Conservation (phyloP, 2,797 vertebrate species). For the Anguilla megastoma region DNA sequence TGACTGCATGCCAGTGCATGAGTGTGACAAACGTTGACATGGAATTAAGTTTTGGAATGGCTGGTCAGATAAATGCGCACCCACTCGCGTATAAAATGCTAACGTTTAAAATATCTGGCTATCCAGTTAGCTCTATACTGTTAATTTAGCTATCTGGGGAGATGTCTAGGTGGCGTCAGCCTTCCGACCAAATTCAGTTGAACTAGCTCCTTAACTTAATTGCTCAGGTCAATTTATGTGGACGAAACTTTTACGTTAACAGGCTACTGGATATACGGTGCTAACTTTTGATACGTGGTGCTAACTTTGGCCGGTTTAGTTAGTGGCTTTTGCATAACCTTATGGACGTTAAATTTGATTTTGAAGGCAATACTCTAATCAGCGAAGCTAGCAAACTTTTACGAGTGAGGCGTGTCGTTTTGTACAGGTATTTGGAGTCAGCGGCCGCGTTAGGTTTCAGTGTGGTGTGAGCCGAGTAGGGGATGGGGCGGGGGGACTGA, state of each 20-base stretch:
- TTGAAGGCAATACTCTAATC: background rate
- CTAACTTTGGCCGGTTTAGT: background rate
- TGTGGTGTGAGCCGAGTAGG: slow-evolving; percentile 47
- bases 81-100: background rate
- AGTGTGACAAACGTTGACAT: background rate
- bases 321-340: slow-evolving; percentile 48
- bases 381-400: background rate
- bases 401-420: slow-evolving; percentile 63
- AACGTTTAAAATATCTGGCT: background rate
- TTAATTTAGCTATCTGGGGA: background rate
- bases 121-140: background rate
- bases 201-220: background rate
- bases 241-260: background rate
- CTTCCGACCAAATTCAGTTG: background rate
- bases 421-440: slow-evolving; percentile 45
- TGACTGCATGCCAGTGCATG: slow-evolving; percentile 7
- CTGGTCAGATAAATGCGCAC: background rate
- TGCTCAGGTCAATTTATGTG: background rate
- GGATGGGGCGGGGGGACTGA: slow-evolving; percentile 42
- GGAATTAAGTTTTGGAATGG: background rate
- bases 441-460: slow-evolving; percentile 52
- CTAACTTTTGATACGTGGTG: background rate
- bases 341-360: slow-evolving; percentile 40
- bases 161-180: background rate
- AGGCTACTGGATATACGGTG: background rate